Evolutionary conservation across 2,888 invertebrate genomes (phyloP), one percentile per base, ranked within the genome.

Genomic region (Drosophila sordidapex): DNA sequence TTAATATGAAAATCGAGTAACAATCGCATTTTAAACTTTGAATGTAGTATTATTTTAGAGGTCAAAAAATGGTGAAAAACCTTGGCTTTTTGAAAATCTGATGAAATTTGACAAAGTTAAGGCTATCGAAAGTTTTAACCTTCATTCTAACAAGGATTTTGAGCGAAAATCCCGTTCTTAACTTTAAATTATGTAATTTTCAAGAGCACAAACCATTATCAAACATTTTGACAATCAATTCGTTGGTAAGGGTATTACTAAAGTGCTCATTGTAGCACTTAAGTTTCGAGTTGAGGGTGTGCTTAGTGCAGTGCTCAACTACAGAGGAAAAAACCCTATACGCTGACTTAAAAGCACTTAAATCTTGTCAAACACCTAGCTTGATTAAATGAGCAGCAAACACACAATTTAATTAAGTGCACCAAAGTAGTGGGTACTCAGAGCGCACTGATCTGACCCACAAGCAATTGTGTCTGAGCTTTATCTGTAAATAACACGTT

Each of bases 401-500:
- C 36, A 54, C 18, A 25, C 63, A 27, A 71, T 53, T 52, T 70
- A 52, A 54, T 25, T 43, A 49, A 52, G n/a, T 40, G n/a, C 15
- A 27, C 18, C 15, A 40, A 29, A 13, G 29, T 25, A 21, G 67
- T 27, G n/a, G 57, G n/a, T 2, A 40, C 8, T 33, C 27, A 36
- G 51, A 46, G 25, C 21, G 29, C 62, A 60, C 53, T 70, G 57
- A 62, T 57, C 59, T 35, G 52, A 68, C 70, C 56, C 48, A 62
- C 72, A 65, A 69, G 58, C 67, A 76, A 88, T 78, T 78, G 85
- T 80, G 85, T 73, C 46, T 74, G 40, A 48, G 56, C 51, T 65
- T 58, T 46, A 60, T 57, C 63, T 49, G 67, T 43, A 76, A 61
- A 89, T 87, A 83, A 85, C 84, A 74, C 84, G 87, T 89, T 82